A percentile compares a stretch with the other conserved stretches of the same genome.
phyloP scores from a whole-genome alignment of 2,797 vertebrate genomes.

The Oceanodroma leucorhoa region DNA sequence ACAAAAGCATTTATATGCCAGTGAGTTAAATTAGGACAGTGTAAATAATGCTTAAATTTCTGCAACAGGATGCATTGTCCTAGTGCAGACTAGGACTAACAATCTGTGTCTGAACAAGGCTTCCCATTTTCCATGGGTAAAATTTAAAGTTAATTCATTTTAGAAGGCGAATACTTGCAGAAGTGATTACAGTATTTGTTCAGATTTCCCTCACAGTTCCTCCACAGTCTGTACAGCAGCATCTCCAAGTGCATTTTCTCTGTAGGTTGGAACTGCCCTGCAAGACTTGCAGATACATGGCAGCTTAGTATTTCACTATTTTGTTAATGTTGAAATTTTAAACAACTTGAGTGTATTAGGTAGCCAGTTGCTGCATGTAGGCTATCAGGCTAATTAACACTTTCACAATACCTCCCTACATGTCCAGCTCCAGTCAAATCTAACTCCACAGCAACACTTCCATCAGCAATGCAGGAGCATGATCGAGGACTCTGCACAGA shows the following conservation, averaged over 20 bases:
- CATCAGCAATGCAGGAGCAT: fast-evolving
- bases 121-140: not conserved
- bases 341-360: not conserved
- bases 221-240: not conserved
- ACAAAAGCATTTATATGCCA: not conserved
- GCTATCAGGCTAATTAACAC: not conserved
- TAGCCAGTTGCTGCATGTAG: not conserved
- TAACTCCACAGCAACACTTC: not conserved
- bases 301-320: not conserved
- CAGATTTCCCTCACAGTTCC: not conserved
- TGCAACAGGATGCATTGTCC: not conserved
- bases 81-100: not conserved
- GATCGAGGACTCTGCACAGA: not conserved
- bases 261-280: not conserved
- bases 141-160: not conserved
- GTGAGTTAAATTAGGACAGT: not conserved
- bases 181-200: not conserved
- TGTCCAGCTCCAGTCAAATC: not conserved
- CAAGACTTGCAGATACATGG: not conserved
- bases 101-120: not conserved
- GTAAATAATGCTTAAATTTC: not conserved
- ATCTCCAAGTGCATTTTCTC: not conserved
- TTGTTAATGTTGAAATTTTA: not conserved
- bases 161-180: not conserved
- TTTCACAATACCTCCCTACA: not conserved